Conservation (phyloP, 2,888 invertebrate species). For the Ametastegia equiseti region DNA sequence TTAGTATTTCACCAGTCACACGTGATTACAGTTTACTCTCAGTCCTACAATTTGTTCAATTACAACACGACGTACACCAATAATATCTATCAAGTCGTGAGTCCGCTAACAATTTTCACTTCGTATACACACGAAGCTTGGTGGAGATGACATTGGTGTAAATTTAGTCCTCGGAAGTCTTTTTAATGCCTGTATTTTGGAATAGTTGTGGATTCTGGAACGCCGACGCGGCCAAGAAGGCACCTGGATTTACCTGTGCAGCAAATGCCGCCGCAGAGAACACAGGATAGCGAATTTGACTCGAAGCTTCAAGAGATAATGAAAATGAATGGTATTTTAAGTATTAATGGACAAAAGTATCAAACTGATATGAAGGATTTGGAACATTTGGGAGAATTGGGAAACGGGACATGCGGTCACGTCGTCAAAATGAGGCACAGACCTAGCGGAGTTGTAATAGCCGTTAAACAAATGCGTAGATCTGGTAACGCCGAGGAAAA, state of each 20-base stretch:
- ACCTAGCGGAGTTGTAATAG: constrained; percentile 91
- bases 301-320: constrained; percentile 93
- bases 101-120: neutral
- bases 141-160: constrained; percentile 19
- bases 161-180: constrained; percentile 38
- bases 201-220: constrained; percentile 76
- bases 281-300: constrained; percentile 82
- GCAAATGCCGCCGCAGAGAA: constrained; percentile 82
- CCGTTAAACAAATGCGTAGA: constrained; percentile 99
- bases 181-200: constrained; percentile 54
- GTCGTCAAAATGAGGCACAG: constrained; percentile 97
- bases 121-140: neutral
- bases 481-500: constrained; percentile 98
- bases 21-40: neutral
- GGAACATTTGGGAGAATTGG: constrained; percentile 91
- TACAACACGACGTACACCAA: neutral
- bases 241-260: constrained; percentile 80
- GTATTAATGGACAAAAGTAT: constrained; percentile 88
- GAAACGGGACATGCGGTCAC: constrained; percentile 98
- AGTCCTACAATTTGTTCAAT: neutral
- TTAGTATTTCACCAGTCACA: neutral
- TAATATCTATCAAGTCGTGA: neutral
- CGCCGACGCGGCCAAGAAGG: constrained; percentile 78
- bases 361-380: constrained; percentile 90
- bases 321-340: constrained; percentile 94